Base-by-base conservation (phyloP, 2,888 invertebrate genomes). In the Petrolisthes cinctipes region DNA sequence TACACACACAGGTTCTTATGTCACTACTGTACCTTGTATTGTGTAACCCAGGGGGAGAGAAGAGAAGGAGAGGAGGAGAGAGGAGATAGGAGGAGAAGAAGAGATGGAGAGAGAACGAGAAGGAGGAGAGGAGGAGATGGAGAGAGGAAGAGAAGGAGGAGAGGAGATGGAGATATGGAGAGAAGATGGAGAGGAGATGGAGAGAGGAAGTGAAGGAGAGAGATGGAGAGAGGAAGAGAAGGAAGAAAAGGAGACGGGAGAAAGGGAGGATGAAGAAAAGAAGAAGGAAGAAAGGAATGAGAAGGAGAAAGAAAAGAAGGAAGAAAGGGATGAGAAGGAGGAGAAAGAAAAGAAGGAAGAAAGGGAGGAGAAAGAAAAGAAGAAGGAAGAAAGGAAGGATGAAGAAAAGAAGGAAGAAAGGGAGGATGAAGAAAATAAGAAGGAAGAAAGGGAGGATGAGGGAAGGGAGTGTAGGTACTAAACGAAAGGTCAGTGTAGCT, bases 401-500 rank as follows among this genome's bases (percentile, higher is more conserved):
- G 20, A 20, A n/a, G 71, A 20, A n/a, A 7, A 20, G 11, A 17
- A 56, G 20, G 57, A 20, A 61, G 14, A n/a, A 37, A 66, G 37
- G 37, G 37, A 37, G 37, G 37, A 37, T 37, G 37, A 37, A 37
- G 37, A 37, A 37, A 37, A 1, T 37, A 37, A 37, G 37, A 37
- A 37, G 37, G 37, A 37, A 37, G 0, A 37, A 37, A 37, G 37
- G 37, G 11, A 20, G 23, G 20, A 53, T 11, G 71, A 68, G 37
- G 20, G 20, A 53, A 20, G 57, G 56, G 11, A 66, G 66, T 66
- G 82, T 51, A 76, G 82, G 85, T 85, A 82, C 75, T 79, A 37
- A 37, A 37, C 20, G 20, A 57, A 78, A 56, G 85, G 86, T 89
- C 89, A 90, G 87, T 90, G 90, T 23, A 89, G 84, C 51, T 86